Evolutionary conservation across 1,140 invertebrate species (phyloP).

Genomic region (Melipona quadrifasciata): DNA sequence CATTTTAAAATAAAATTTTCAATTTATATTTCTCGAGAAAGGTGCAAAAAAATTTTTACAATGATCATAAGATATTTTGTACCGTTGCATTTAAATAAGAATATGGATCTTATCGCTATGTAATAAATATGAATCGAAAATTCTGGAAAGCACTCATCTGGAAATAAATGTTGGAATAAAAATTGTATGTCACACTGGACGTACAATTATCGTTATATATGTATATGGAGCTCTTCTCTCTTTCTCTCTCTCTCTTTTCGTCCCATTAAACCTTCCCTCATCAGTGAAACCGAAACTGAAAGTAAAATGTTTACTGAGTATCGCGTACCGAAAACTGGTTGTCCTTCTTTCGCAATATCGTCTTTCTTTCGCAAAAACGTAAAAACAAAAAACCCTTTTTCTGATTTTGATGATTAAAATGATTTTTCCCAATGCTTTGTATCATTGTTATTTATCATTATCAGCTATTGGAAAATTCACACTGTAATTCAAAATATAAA

Average conservation of each 20-base stretch:
- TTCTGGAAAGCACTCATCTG: neutral
- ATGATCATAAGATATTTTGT: neutral
- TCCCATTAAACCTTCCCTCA: neutral
- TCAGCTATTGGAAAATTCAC: neutral
- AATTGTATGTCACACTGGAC: neutral
- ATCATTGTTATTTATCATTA: neutral
- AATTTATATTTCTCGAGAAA: too few species aligned
- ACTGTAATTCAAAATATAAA: neutral
- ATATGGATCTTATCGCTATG: neutral
- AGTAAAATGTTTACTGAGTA: slow-evolving; percentile 11
- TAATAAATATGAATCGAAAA: neutral
- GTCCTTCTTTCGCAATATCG: slow-evolving; percentile 41
- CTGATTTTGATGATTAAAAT: neutral
- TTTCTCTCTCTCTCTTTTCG: neutral
- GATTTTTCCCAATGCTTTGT: neutral
- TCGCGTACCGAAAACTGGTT: slow-evolving; percentile 29
- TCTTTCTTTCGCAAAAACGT: neutral
- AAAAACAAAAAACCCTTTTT: slow-evolving; percentile 21
- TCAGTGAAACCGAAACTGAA: slow-evolving; percentile 46
- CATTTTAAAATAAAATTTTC: neutral
- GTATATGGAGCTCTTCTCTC: neutral
- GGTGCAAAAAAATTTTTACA: neutral
- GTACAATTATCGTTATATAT: neutral
- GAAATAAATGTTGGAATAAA: neutral
- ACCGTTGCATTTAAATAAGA: too few species aligned